These are phyloP conservation scores for Ostrea edulis DNA, from an alignment of 1,140 invertebrate genomes.

Conservation along the genomic window DNA sequence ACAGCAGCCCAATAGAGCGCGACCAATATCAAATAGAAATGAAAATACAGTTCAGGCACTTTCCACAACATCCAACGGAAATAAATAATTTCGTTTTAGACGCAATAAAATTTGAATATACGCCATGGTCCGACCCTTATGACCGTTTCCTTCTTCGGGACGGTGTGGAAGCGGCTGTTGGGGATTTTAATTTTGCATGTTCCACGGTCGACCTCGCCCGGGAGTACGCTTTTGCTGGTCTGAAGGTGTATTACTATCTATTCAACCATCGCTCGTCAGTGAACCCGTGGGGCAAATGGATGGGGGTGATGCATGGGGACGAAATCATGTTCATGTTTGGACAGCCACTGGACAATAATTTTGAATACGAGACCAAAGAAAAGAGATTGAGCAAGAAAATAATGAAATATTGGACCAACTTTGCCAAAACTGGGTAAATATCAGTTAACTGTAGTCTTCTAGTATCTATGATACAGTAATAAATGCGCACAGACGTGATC, in stretches of 20 bases:
- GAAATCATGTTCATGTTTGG: constrained; percentile 97
- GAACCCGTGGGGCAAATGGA: constrained; percentile 97
- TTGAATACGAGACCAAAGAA: constrained; percentile 94
- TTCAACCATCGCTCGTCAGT: constrained; percentile 91
- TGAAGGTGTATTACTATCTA: constrained; percentile 92
- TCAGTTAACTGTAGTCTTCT: neutral
- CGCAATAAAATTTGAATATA: constrained; percentile 94
- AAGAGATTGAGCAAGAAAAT: constrained; percentile 92
- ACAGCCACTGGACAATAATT: constrained; percentile 87
- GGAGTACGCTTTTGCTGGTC: constrained; percentile 89
- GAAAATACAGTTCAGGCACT: constrained; percentile 78
- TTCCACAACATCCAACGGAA: constrained; percentile 72
- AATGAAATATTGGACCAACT: constrained; percentile 96
- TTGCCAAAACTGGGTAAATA: constrained; percentile 95
- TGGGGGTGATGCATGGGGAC: constrained; percentile 96
- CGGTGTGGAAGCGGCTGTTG: constrained; percentile 95
- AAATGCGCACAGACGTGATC: no score
- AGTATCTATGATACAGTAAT: no score
- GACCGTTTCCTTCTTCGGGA: constrained; percentile 91
- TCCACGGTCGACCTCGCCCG: constrained; percentile 95
- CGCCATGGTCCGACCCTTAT: constrained; percentile 93
- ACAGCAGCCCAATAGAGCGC: neutral
- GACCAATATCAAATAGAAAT: constrained; percentile 58
- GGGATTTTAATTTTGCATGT: constrained; percentile 98
- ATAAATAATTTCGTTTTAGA: constrained; percentile 90